Conservation (phyloP, 2,888 invertebrate species). For the Eilema depressum region DNA sequence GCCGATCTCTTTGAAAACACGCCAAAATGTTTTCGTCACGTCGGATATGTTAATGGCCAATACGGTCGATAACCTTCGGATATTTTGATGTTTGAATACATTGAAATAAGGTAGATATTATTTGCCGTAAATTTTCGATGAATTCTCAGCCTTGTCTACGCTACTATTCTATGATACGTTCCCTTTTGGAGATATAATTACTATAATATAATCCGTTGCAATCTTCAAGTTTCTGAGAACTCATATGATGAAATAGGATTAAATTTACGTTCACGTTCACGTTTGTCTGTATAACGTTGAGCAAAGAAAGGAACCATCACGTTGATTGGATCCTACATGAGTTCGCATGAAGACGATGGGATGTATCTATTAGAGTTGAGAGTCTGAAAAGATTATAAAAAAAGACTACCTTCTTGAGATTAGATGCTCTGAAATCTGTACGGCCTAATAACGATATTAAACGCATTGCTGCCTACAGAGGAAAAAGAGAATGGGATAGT, state of each 20-base stretch:
- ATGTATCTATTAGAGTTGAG: no score
- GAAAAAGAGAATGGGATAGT: neutral
- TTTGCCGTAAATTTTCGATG: neutral
- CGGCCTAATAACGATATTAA: neutral
- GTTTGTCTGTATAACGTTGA: neutral
- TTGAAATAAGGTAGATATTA: constrained; percentile 1
- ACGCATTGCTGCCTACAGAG: neutral
- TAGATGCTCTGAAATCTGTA: no score
- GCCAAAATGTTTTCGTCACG: constrained; percentile 62
- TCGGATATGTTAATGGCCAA: constrained; percentile 56
- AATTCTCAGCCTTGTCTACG: neutral
- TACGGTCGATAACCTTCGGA: constrained; percentile 61
- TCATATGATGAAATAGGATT: no score
- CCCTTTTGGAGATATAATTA: neutral
- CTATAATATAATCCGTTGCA: neutral
- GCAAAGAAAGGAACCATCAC: neutral
- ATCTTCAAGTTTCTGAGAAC: no score
- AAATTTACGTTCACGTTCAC: neutral
- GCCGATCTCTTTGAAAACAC: constrained; percentile 59
- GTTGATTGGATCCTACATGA: neutral
- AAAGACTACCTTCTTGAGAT: no score
- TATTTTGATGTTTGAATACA: constrained; percentile 24
- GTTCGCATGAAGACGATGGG: no score
- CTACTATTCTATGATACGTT: neutral
- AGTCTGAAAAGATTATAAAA: no score